Conservation (phyloP, 1,140 invertebrate species). For the Schlechtendalia chinensis region DNA sequence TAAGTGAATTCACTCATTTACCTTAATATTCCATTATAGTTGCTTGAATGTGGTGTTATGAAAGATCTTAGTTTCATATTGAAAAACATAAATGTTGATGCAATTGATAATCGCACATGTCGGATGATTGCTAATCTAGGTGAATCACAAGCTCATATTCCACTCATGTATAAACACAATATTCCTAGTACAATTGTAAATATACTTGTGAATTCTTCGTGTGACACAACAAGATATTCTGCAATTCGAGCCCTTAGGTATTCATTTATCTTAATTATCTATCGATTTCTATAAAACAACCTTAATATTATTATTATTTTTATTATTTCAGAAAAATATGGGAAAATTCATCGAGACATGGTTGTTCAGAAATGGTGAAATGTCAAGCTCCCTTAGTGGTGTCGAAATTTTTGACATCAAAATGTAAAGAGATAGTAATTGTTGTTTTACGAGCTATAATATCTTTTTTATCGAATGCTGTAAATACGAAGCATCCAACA, state of each 20-base stretch:
- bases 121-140: constrained; percentile 53
- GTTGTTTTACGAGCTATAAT: constrained; percentile 19
- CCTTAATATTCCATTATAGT: constrained; percentile 39
- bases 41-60: constrained; percentile 50
- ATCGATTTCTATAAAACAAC: neutral
- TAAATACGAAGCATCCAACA: constrained; percentile 6
- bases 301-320: neutral
- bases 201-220: constrained; percentile 49
- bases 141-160: constrained; percentile 50
- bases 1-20: neutral
- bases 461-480: constrained; percentile 23
- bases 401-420: neutral
- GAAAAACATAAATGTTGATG: constrained; percentile 51
- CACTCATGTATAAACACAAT: constrained; percentile 50
- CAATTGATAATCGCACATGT: constrained; percentile 52
- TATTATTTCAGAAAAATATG: constrained; percentile 29
- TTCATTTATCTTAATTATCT: neutral
- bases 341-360: constrained; percentile 27
- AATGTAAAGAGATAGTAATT: constrained; percentile 13
- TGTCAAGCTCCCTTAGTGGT: neutral
- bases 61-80: constrained; percentile 51
- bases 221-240: constrained; percentile 51
- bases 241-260: constrained; percentile 54
- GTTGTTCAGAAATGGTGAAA: constrained; percentile 31
- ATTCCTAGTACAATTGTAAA: constrained; percentile 49